Conservation (phyloP, 2,888 invertebrate species). For the Pseudoips prasinana region DNA sequence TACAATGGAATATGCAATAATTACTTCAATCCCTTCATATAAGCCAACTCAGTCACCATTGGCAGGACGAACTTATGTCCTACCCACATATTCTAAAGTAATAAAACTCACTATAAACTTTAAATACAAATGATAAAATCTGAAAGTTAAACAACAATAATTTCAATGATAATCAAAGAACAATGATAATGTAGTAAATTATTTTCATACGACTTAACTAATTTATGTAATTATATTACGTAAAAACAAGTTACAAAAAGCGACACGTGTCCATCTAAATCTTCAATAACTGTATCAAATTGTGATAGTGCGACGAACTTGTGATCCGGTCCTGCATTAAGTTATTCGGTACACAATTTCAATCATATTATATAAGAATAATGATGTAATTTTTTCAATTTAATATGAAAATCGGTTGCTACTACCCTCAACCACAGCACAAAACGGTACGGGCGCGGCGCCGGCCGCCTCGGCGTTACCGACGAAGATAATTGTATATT, state of each 20-base stretch:
- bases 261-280: conserved; percentile 15
- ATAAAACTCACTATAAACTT: too few species aligned
- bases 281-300: conserved; percentile 6
- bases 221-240: conserved; percentile 13
- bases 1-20: too few species aligned
- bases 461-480: background rate
- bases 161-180: too few species aligned
- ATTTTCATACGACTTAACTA: background rate
- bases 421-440: too few species aligned
- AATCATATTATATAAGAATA: conserved; percentile 23
- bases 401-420: conserved; percentile 20
- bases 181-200: too few species aligned
- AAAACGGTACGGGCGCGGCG: background rate
- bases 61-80: too few species aligned
- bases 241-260: conserved; percentile 22
- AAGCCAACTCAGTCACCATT: too few species aligned
- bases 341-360: background rate
- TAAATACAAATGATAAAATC: too few species aligned
- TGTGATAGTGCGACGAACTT: too few species aligned
- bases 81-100: too few species aligned
- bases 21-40: too few species aligned
- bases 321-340: background rate
- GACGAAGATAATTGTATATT: conserved; percentile 4
- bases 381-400: conserved; percentile 21
- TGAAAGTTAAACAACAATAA: too few species aligned